Percentiles rank a stretch among this genome's conserved stretches.
Conservation (phyloP, 1,140 invertebrate genomes). For the Solen grandis region DNA sequence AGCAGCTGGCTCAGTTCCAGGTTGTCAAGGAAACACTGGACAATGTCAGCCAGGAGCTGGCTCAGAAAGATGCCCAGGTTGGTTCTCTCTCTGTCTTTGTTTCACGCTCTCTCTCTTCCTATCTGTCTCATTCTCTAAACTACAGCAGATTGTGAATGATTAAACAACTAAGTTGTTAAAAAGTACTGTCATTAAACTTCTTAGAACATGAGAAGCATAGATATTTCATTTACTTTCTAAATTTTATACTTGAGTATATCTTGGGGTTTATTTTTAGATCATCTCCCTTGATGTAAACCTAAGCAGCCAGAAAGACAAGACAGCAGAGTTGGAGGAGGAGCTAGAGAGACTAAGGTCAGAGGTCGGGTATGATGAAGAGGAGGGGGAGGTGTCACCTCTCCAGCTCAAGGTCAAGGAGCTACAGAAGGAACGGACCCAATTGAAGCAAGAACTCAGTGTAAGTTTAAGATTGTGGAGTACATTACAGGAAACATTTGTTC, state of each 20-base stretch:
- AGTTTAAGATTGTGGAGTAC: conserved; percentile 18
- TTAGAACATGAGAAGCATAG: background rate
- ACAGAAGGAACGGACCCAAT: conserved; percentile 59
- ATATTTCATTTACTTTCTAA: too few relatives aligned
- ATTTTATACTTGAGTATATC: too few relatives aligned
- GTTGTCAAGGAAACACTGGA: conserved; percentile 64
- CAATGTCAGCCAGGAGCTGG: conserved; percentile 60
- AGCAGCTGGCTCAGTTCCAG: conserved; percentile 65
- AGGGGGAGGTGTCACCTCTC: conserved; percentile 32
- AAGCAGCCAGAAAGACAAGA: conserved; percentile 55
- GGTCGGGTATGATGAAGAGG: background rate
- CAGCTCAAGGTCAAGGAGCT: conserved; percentile 62
- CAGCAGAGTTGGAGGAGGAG: conserved; percentile 56
- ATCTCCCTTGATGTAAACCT: conserved; percentile 63
- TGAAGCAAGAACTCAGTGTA: conserved; percentile 64
- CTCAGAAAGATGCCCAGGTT: conserved; percentile 66
- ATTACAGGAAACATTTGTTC: too few relatives aligned
- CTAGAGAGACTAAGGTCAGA: conserved; percentile 24
- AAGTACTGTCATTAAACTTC: background rate
- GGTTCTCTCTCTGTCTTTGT: too few relatives aligned
- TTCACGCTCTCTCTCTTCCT: too few relatives aligned
- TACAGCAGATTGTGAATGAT: too few relatives aligned
- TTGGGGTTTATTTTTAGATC: too few relatives aligned
- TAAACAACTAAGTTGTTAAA: background rate
- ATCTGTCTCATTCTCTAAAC: too few relatives aligned